Conservation (phyloP, 2,888 invertebrate genomes). For the Sacculina carcini region DNA sequence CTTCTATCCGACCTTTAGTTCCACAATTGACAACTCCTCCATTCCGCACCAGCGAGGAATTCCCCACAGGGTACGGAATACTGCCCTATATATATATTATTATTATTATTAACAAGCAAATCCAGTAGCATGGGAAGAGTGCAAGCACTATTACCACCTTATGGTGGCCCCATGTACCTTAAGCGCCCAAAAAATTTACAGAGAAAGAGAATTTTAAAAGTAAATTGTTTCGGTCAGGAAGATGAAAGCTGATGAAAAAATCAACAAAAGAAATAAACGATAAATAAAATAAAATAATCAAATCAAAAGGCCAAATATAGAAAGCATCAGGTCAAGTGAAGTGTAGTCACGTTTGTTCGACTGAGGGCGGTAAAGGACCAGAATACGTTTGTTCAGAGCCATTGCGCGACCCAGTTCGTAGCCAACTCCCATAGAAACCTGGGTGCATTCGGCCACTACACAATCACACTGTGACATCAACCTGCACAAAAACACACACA, state of each 20-base stretch:
- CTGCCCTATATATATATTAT: no score
- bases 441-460: conserved; percentile 21
- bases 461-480: conserved; percentile 13
- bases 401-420: conserved; percentile 20
- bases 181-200: neutral
- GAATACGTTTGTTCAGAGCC: conserved; percentile 17
- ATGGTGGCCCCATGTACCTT: neutral
- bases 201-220: no score
- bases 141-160: neutral
- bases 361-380: conserved; percentile 19
- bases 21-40: no score
- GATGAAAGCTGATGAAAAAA: no score
- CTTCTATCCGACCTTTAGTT: no score
- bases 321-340: neutral
- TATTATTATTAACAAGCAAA: neutral
- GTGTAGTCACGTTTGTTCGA: conserved; percentile 7
- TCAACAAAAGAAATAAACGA: no score
- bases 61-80: no score
- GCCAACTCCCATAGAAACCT: conserved; percentile 21
- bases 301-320: neutral
- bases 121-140: neutral
- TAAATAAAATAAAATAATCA: no score
- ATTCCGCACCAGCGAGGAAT: no score
- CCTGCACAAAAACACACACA: neutral
- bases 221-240: no score